Evolutionary conservation across 2,113 vertebrate species (phyloP).

Genomic region (Xenopus borealis): DNA sequence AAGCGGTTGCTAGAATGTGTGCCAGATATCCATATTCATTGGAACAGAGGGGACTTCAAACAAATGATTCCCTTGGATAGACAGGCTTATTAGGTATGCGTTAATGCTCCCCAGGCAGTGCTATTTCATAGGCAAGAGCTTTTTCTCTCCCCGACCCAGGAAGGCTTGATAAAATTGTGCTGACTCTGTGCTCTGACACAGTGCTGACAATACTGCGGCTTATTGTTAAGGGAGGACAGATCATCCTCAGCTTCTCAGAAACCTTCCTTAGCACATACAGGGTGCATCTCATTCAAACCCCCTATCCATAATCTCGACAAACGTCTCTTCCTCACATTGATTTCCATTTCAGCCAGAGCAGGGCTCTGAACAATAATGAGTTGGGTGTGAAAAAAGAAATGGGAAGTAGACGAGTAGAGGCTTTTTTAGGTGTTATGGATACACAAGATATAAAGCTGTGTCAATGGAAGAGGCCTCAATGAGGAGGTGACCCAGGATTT

Average conservation of each 20-base stretch:
- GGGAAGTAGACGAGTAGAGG: not conserved
- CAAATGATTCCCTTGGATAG: conserved; percentile 23
- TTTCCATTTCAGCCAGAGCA: conserved; percentile 31
- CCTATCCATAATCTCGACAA: conserved; percentile 49
- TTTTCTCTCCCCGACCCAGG: conserved; percentile 7
- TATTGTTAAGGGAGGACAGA: conserved; percentile 33
- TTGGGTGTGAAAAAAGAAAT: conserved; percentile 23
- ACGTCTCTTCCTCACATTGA: conserved; percentile 35
- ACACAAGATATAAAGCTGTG: conserved; percentile 46
- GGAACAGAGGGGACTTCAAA: conserved; percentile 14
- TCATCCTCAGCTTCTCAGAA: not conserved
- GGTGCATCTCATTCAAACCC: conserved; percentile 6
- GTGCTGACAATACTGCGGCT: conserved; percentile 43
- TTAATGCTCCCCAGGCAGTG: conserved; percentile 38
- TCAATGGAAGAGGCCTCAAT: conserved; percentile 34
- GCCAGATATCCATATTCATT: not conserved
- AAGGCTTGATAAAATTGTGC: conserved; percentile 49
- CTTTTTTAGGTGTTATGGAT: conserved; percentile 40
- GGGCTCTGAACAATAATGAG: conserved; percentile 33
- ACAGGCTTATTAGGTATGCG: conserved; percentile 42
- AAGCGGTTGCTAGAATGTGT: not conserved
- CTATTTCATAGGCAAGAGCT: conserved; percentile 33
- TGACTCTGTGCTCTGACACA: conserved; percentile 42
- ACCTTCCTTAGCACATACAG: conserved; percentile 2
- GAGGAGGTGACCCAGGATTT: conserved; percentile 41